Percentiles rank a stretch among this genome's conserved stretches.
Evolutionary conservation across 2,888 invertebrate species (phyloP).

Genomic region (Eilema depressum): DNA sequence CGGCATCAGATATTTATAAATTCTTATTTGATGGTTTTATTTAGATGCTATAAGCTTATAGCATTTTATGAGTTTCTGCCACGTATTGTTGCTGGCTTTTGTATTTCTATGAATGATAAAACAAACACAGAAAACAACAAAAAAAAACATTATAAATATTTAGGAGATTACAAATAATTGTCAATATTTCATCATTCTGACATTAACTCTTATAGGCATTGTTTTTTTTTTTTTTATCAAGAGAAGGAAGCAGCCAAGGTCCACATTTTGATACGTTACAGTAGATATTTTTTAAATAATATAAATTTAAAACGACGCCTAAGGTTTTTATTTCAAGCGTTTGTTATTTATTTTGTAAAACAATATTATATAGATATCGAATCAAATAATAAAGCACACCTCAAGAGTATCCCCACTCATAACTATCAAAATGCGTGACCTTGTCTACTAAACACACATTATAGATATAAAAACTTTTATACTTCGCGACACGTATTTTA

Average conservation of each 20-base stretch:
- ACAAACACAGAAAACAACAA: no score
- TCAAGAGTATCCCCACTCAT: not conserved
- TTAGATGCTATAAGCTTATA: no score
- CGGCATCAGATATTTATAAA: no score
- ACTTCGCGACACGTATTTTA: no score
- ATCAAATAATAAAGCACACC: slow-evolving; percentile 4
- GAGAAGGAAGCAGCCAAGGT: not conserved
- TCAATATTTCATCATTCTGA: not conserved
- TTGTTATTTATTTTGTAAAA: slow-evolving; percentile 4
- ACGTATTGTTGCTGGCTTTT: no score
- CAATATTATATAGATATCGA: not conserved
- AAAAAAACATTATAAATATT: no score
- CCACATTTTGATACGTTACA: not conserved
- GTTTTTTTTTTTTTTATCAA: not conserved
- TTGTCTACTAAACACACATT: not conserved
- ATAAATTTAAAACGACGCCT: slow-evolving; percentile 6
- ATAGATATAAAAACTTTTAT: not conserved
- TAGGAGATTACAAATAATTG: not conserved
- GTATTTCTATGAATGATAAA: no score
- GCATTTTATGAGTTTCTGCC: no score
- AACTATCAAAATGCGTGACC: not conserved
- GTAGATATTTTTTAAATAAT: not conserved
- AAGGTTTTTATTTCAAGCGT: not conserved
- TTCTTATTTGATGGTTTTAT: no score
- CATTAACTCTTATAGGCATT: not conserved